Conservation (phyloP, 2,797 vertebrate genomes). For the Phoeniculus purpureus region DNA sequence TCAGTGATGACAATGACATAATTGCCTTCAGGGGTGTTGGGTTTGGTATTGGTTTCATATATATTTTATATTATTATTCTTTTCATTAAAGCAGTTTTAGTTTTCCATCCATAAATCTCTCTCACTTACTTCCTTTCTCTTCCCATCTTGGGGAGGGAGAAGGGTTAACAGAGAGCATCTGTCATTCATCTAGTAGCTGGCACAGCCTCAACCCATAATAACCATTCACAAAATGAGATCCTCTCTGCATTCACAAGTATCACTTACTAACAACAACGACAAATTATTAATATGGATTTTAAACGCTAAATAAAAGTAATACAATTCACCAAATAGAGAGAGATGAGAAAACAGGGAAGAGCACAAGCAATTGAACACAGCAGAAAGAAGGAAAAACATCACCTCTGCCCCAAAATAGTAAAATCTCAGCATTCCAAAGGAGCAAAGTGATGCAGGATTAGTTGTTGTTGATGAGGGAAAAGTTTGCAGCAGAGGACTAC, state of each 20-base stretch:
- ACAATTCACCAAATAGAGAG: not conserved
- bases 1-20: too few relatives aligned
- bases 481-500: not conserved
- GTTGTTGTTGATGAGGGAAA: not conserved
- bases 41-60: too few relatives aligned
- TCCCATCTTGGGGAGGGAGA: too few relatives aligned
- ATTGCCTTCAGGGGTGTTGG: too few relatives aligned
- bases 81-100: too few relatives aligned
- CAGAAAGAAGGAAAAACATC: not conserved
- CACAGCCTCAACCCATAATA: too few relatives aligned
- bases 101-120: too few relatives aligned
- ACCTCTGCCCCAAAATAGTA: not conserved
- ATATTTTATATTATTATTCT: too few relatives aligned
- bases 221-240: not conserved
- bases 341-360: not conserved
- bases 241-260: not conserved
- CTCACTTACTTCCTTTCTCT: too few relatives aligned
- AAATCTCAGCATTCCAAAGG: not conserved
- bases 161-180: too few relatives aligned
- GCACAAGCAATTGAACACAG: not conserved
- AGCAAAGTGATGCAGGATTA: not conserved
- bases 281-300: not conserved
- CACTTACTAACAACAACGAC: not conserved
- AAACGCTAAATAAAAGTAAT: not conserved
- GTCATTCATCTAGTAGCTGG: too few relatives aligned